phyloP scores from a whole-genome alignment of 2,888 invertebrate genomes.

The Oscheius sp. region DNA sequence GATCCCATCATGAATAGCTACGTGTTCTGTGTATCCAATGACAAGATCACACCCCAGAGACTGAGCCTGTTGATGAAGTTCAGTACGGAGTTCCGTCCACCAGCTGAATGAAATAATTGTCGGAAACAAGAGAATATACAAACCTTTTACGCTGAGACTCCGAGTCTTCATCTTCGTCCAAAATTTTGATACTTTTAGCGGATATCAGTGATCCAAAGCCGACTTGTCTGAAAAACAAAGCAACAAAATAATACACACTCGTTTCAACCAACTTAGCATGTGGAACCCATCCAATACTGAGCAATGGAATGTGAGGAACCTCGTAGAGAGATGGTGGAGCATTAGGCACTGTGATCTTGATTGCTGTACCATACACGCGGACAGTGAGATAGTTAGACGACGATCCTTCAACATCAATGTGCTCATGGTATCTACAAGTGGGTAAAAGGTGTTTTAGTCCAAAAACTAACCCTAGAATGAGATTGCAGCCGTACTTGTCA shows the following conservation, averaged over 20 bases:
- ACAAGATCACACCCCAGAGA: slow-evolving; percentile 93
- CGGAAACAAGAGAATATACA: not conserved
- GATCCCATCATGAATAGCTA: slow-evolving; percentile 80
- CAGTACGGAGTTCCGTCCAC: slow-evolving; percentile 96
- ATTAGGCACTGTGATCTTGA: slow-evolving; percentile 30
- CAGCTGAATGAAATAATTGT: slow-evolving; percentile 77
- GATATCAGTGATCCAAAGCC: slow-evolving; percentile 49
- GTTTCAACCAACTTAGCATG: slow-evolving; percentile 36
- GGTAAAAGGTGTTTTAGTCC: not conserved
- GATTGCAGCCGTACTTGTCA: slow-evolving; percentile 45
- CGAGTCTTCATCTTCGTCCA: slow-evolving; percentile 39
- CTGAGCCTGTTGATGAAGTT: slow-evolving; percentile 91
- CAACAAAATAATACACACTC: too few species aligned
- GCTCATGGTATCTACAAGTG: slow-evolving; percentile 45
- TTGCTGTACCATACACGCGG: slow-evolving; percentile 52
- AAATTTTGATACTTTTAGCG: slow-evolving; percentile 40
- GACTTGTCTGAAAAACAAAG: slow-evolving; percentile 40
- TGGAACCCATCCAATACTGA: slow-evolving; percentile 46
- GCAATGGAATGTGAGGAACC: slow-evolving; percentile 43
- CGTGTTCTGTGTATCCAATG: slow-evolving; percentile 90
- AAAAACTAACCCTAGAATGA: slow-evolving; percentile 43
- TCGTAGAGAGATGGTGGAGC: slow-evolving; percentile 6
- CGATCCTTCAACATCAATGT: slow-evolving; percentile 55
- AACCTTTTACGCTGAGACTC: slow-evolving; percentile 8
- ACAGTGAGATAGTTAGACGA: slow-evolving; percentile 44